phyloP scores from a whole-genome alignment of 2,888 invertebrate species.

The Amiota minor region DNA sequence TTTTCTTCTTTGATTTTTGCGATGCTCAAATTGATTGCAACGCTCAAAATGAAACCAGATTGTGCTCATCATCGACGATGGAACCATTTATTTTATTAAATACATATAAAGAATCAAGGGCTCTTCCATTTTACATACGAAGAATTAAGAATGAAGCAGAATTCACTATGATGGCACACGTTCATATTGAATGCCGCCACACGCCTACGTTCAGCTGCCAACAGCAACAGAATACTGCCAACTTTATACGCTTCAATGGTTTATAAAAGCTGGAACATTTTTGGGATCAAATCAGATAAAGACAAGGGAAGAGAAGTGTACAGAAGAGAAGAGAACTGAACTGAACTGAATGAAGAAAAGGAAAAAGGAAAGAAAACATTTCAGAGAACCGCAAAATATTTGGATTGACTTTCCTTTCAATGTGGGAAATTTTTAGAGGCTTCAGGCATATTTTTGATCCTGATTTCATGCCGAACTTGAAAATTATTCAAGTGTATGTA shows the following conservation, averaged over 20 bases:
- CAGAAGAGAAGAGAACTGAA: too few relatives aligned
- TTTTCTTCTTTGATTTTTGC: too few relatives aligned
- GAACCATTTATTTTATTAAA: too few relatives aligned
- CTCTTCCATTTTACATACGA: neutral
- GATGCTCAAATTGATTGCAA: neutral
- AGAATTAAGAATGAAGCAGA: neutral
- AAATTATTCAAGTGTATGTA: slow-evolving; percentile 53
- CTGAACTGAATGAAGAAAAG: too few relatives aligned
- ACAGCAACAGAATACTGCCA: neutral
- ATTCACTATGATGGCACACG: neutral
- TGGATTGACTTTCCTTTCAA: neutral
- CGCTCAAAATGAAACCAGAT: neutral
- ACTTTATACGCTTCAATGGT: too few relatives aligned
- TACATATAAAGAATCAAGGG: too few relatives aligned
- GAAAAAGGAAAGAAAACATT: too few relatives aligned
- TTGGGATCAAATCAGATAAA: too few relatives aligned
- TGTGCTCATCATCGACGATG: too few relatives aligned
- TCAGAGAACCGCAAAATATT: neutral
- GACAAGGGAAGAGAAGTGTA: too few relatives aligned
- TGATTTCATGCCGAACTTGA: slow-evolving; percentile 40
- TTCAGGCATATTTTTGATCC: neutral
- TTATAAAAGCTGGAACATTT: too few relatives aligned
- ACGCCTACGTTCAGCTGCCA: slow-evolving; percentile 4
- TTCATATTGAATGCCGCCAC: neutral
- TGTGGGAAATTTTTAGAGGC: neutral